Evolutionary conservation across 2,113 vertebrate genomes (phyloP).

Genomic region (Caranx melampygus): DNA sequence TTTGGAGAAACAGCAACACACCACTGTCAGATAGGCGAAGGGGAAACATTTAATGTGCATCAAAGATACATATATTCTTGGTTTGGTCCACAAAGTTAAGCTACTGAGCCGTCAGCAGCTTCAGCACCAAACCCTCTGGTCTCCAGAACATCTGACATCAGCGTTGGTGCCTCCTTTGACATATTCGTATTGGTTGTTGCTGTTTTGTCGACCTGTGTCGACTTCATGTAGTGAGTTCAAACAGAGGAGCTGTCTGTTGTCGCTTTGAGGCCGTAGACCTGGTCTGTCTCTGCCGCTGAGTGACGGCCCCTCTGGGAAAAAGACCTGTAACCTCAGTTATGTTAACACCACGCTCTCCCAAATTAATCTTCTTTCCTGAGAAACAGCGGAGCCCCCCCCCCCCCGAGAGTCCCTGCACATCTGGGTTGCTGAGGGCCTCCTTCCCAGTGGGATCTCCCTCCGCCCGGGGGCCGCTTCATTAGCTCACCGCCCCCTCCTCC

Average conservation of each 20-base stretch:
- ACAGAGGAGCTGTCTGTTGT: no score
- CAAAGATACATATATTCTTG: no score
- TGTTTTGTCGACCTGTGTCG: no score
- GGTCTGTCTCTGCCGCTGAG: conserved; percentile 3
- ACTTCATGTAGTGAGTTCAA: no score
- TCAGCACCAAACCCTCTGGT: not conserved
- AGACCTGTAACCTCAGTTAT: conserved; percentile 29
- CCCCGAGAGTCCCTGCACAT: conserved; percentile 56
- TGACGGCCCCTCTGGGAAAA: conserved; percentile 23
- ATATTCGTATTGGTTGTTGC: no score
- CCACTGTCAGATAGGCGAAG: no score
- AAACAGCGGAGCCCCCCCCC: conserved; percentile 17
- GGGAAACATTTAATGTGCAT: no score
- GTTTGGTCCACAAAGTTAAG: not conserved
- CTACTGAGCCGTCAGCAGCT: not conserved
- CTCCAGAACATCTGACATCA: not conserved
- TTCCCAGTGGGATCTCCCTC: conserved; percentile 37
- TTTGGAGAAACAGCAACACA: no score
- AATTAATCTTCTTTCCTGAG: conserved; percentile 43
- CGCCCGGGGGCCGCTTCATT: conserved; percentile 40
- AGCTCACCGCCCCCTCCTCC: conserved; percentile 18
- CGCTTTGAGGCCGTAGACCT: no score
- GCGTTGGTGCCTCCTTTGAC: no score
- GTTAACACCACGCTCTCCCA: conserved; percentile 49
- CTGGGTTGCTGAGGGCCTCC: conserved; percentile 55